These are phyloP conservation scores for Temnothorax longispinosus DNA, from an alignment of 1,140 invertebrate genomes.

Conservation along the genomic window DNA sequence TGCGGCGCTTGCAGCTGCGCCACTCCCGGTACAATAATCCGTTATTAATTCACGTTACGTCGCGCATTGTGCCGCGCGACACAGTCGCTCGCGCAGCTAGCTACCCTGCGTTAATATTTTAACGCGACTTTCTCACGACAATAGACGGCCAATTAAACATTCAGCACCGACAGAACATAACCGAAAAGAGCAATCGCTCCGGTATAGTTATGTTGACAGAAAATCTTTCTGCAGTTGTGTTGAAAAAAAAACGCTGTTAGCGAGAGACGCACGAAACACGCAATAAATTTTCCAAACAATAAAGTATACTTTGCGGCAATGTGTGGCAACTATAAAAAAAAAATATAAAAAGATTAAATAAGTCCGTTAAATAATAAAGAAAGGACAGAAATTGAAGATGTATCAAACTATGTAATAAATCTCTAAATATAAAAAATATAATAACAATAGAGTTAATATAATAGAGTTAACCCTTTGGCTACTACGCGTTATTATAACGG, in stretches of 20 bases:
- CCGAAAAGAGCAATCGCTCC: neutral
- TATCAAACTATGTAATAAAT: neutral
- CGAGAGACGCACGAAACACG: neutral
- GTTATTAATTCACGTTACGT: constrained; percentile 52
- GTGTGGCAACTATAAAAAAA: neutral
- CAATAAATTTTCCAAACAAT: constrained; percentile 2
- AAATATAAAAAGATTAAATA: neutral
- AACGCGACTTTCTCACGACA: constrained; percentile 40
- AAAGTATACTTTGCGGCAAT: neutral
- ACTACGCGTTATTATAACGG: neutral
- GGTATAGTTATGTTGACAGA: neutral
- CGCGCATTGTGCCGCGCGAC: constrained; percentile 20
- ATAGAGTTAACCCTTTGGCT: constrained; percentile 26
- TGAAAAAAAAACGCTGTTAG: neutral
- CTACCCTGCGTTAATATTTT: constrained; percentile 37
- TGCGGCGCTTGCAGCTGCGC: constrained; percentile 15
- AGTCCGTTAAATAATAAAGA: neutral
- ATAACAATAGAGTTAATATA: neutral
- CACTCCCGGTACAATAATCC: constrained; percentile 38
- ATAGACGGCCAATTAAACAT: constrained; percentile 45
- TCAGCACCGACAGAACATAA: neutral
- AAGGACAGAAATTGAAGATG: neutral
- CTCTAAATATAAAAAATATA: neutral
- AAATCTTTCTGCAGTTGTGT: neutral
- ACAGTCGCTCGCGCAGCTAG: neutral